Conservation (phyloP, 2,113 vertebrate species). For the Ellobius talpinus region DNA sequence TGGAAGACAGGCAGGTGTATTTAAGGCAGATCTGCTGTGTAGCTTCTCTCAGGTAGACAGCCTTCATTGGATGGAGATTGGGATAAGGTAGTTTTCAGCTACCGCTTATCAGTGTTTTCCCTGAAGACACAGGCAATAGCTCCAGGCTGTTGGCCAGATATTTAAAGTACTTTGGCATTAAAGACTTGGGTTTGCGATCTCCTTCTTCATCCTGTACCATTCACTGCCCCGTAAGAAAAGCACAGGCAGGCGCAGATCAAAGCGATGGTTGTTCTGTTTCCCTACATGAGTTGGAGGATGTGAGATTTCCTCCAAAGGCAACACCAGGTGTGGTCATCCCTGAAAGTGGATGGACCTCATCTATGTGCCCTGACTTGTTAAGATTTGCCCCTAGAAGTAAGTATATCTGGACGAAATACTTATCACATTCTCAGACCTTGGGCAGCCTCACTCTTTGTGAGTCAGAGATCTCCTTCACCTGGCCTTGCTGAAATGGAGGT, state of each 20-base stretch:
- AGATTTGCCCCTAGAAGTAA: neutral
- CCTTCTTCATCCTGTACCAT: neutral
- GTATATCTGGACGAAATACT: neutral
- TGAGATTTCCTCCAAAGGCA: neutral
- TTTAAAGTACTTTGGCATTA: neutral
- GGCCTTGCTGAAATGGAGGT: neutral
- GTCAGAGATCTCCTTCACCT: neutral
- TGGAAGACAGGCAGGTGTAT: neutral
- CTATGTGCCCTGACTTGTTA: slow-evolving; percentile 9
- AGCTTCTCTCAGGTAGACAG: neutral
- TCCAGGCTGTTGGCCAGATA: neutral
- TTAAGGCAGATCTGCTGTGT: neutral
- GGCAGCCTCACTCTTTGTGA: neutral
- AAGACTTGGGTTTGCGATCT: neutral
- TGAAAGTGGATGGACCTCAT: neutral
- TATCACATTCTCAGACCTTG: neutral
- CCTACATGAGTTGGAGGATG: neutral
- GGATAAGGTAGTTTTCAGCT: neutral
- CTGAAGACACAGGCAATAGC: neutral
- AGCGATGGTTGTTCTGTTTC: neutral
- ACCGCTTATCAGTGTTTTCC: neutral
- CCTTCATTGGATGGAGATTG: neutral
- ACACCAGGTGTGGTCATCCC: neutral
- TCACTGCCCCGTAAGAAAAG: neutral
- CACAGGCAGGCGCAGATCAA: neutral